Evolutionary conservation across 2,113 vertebrate genomes (phyloP).

Genomic region (Tympanuchus pallidicinctus): DNA sequence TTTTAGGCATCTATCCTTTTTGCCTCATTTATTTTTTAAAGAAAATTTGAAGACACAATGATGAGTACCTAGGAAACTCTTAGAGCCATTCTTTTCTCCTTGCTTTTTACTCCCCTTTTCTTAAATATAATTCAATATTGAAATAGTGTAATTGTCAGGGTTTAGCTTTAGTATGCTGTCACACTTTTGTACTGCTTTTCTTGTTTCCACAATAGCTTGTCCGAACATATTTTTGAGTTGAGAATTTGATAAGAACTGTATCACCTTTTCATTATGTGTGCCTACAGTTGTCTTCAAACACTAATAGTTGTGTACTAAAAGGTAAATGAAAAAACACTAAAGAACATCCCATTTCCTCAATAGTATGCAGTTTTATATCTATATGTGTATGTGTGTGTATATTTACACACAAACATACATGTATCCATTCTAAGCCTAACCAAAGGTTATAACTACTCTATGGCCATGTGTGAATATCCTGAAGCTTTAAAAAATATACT

Average conservation of each 20-base stretch:
- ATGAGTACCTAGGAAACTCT: background rate
- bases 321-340: background rate
- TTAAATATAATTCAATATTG: background rate
- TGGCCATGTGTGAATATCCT: background rate
- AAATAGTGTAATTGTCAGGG: background rate
- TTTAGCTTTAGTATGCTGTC: background rate
- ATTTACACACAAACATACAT: fast-evolving
- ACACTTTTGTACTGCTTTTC: background rate
- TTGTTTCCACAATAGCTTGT: background rate
- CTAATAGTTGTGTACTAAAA: background rate
- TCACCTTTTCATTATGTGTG: background rate
- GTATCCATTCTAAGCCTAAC: background rate
- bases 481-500: background rate
- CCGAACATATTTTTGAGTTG: background rate
- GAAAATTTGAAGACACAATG: background rate
- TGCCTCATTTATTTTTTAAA: background rate
- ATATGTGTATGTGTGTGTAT: background rate
- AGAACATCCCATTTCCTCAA: background rate
- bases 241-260: background rate
- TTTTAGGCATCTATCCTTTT: background rate
- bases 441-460: background rate
- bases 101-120: background rate
- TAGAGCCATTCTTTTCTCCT: background rate
- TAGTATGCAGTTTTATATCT: background rate
- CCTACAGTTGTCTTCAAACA: background rate